phyloP scores from a whole-genome alignment of 2,797 vertebrate genomes.

The Anomalospiza imberbis region DNA sequence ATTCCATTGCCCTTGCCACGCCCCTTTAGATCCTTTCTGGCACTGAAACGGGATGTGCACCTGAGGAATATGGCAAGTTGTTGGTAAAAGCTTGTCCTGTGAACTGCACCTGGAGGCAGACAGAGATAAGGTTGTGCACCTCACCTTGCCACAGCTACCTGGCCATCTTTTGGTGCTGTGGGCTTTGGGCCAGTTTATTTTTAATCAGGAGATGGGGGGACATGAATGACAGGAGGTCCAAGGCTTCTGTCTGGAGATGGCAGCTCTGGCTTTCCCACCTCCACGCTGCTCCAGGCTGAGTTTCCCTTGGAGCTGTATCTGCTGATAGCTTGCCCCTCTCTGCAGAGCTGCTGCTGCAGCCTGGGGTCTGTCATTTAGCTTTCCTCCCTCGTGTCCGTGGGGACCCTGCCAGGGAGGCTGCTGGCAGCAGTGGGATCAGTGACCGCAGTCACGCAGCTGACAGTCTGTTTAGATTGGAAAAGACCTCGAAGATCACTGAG shows the following conservation, averaged over 20 bases:
- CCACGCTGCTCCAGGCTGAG: background rate
- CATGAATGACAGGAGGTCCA: background rate
- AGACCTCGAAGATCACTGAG: background rate
- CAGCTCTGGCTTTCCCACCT: background rate
- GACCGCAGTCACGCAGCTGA: background rate
- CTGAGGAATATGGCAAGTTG: fast-evolving
- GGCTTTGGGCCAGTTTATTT: background rate
- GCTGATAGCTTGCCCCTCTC: background rate
- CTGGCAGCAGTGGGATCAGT: background rate
- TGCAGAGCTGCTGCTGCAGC: background rate
- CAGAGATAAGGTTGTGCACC: background rate
- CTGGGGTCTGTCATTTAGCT: background rate
- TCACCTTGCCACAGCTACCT: background rate
- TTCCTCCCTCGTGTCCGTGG: fast-evolving
- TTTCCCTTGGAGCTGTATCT: background rate
- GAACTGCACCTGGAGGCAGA: background rate
- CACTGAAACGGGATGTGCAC: background rate
- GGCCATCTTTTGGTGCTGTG: background rate
- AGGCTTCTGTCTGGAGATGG: background rate
- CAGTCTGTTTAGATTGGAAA: background rate
- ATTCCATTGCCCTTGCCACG: background rate
- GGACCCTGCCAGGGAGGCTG: background rate
- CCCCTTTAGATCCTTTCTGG: background rate
- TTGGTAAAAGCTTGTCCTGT: background rate
- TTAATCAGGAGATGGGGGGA: background rate